A percentile compares a stretch with the other conserved stretches of the same genome.
These are phyloP conservation scores for Plagodis pulveraria DNA, from an alignment of 2,888 invertebrate genomes.

Conservation along the genomic window DNA sequence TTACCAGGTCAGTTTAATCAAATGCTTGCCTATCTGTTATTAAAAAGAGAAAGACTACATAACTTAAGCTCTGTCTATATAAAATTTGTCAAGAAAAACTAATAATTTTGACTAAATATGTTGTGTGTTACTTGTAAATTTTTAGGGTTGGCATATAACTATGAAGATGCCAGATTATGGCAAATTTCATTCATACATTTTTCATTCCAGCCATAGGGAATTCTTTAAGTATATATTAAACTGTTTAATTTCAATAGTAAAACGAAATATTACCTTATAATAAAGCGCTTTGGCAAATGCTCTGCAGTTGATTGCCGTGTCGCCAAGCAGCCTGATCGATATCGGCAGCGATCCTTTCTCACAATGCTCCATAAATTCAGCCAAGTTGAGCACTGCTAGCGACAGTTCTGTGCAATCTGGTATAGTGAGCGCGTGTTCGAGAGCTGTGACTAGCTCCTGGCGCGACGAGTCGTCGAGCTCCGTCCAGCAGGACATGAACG, in stretches of 20 bases:
- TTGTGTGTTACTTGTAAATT: too few species aligned
- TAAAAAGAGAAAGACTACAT: too few species aligned
- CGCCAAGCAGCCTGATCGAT: slow-evolving; percentile 93
- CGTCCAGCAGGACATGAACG: slow-evolving; percentile 99
- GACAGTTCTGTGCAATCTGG: slow-evolving; percentile 98
- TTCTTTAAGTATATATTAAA: too few species aligned
- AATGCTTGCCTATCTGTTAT: too few species aligned
- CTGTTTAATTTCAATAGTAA: not conserved
- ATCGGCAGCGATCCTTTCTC: slow-evolving; percentile 97
- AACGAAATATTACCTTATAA: slow-evolving; percentile 76
- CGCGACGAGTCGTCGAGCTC: slow-evolving; percentile 94
- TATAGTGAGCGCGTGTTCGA: slow-evolving; percentile 94
- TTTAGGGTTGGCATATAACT: too few species aligned
- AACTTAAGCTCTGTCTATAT: too few species aligned
- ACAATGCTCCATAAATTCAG: slow-evolving; percentile 99
- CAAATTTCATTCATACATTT: too few species aligned
- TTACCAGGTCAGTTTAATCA: too few species aligned
- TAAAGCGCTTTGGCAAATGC: slow-evolving; percentile 88
- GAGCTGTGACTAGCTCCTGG: slow-evolving; percentile 92
- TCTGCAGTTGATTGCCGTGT: slow-evolving; percentile 96
- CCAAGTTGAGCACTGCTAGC: slow-evolving; percentile 97
- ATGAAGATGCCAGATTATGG: too few species aligned
- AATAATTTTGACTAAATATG: too few species aligned
- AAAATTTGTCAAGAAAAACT: too few species aligned
- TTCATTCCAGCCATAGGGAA: too few species aligned